Percentiles rank a stretch among this genome's conserved stretches.
These are phyloP conservation scores for Scytalopus superciliaris DNA, from an alignment of 2,113 vertebrate species.

Conservation along the genomic window DNA sequence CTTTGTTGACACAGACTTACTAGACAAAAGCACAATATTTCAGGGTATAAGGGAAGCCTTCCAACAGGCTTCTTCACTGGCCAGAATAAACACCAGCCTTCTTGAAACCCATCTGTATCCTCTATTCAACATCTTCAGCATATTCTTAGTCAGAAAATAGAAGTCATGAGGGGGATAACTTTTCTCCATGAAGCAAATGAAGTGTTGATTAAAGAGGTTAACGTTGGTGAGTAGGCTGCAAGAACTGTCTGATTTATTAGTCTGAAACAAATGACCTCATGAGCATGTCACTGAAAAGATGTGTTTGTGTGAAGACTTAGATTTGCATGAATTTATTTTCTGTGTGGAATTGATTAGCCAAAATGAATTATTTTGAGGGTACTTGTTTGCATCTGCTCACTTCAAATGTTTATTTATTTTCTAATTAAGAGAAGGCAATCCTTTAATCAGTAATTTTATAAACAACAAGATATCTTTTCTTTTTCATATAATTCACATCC, in stretches of 20 bases:
- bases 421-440: not conserved
- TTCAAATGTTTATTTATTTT: slow-evolving; percentile 15
- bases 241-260: slow-evolving; percentile 30
- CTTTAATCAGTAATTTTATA: not conserved
- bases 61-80: not conserved
- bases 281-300: not conserved
- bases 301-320: not conserved
- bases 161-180: not conserved
- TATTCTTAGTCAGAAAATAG: slow-evolving; percentile 7
- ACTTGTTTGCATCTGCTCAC: not conserved
- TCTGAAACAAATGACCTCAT: slow-evolving; percentile 41
- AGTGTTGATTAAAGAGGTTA: slow-evolving; percentile 23
- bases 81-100: not conserved
- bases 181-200: not conserved
- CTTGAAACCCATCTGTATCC: not conserved
- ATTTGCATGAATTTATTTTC: slow-evolving; percentile 27
- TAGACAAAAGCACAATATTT: not conserved
- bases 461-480: not conserved
- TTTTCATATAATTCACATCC: not conserved
- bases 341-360: not conserved
- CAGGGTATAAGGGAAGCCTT: not conserved
- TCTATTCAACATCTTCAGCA: not conserved
- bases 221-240: not conserved
- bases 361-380: not conserved
- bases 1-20: not conserved